Base-by-base conservation (phyloP, 2,113 vertebrate species). In the Stegostoma tigrinum region DNA sequence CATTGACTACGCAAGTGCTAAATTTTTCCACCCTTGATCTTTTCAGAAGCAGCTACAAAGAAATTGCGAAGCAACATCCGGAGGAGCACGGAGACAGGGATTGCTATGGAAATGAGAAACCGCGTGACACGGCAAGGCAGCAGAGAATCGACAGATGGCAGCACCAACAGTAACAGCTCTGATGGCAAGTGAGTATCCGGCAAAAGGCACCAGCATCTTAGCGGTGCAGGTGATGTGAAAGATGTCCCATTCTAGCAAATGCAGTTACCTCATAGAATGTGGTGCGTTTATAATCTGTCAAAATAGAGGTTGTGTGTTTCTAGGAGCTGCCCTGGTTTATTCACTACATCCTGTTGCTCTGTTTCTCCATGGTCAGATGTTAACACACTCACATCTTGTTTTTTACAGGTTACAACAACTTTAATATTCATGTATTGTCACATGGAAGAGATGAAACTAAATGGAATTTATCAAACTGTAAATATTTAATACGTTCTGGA, bases 101-200 rank as follows among this genome's bases (percentile, higher is more conserved):
- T 99, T 15, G 99, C 99, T 0, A 99, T 99, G 97, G 99, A 99
- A 98, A 99, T 99, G 99, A 97, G 99, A 96, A 99, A 98, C 97
- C 97, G 99, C 0, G 98, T 99, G 48, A 99, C 98, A 0, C 98
- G 99, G 96, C 99, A 99, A 96, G 98, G 99, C 96, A 99, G 99
- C 97, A 98, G 99, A 61, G 99, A 99, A 70, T 99, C 99, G 45
- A 99, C 99, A 0, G 99, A 99, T 0, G 99, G 99, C 96, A 99
- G 99, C 97, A 99, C 99, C 97, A 99, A 99, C 98, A 99, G 99
- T 96, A 99, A 99, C 97, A 99, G 99, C 98, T 99, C 99, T 0
- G 99, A 99, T 0, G 99, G 99, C 98, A 98, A 98, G 99, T 99
- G 97, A 97, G 99, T 98, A 38, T 75, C 55, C 24, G 3, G 12